These are phyloP conservation scores for Calidris pugnax DNA, from an alignment of 2,113 vertebrate genomes.

Conservation along the genomic window DNA sequence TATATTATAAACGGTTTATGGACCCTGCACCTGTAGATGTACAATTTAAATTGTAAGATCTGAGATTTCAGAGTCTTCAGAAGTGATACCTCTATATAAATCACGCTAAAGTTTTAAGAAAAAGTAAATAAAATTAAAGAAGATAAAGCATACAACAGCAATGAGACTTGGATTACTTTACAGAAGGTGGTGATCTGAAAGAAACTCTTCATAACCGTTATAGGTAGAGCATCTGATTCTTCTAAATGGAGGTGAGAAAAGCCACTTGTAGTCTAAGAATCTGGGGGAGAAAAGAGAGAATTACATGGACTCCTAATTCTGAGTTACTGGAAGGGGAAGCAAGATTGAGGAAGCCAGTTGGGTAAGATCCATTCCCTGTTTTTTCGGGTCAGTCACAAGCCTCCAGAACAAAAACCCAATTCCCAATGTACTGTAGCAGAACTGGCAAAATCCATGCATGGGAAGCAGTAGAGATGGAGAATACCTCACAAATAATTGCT, in stretches of 20 bases:
- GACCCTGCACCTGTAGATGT: background rate
- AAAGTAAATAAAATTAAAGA: background rate
- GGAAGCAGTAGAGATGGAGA: background rate
- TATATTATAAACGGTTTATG: background rate
- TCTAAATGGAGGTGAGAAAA: background rate
- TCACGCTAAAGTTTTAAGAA: background rate
- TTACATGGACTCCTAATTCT: background rate
- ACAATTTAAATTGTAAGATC: background rate
- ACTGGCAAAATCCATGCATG: background rate
- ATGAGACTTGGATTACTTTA: background rate
- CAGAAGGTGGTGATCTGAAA: background rate
- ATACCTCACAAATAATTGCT: background rate
- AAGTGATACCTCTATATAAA: background rate
- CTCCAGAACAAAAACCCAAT: background rate
- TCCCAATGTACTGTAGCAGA: background rate
- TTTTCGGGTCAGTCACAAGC: background rate
- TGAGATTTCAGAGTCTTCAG: background rate
- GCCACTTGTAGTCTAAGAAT: background rate
- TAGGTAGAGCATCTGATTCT: background rate
- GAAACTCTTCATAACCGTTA: background rate
- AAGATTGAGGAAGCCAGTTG: background rate
- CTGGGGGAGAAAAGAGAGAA: background rate
- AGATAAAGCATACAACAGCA: background rate
- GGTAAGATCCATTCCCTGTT: background rate
- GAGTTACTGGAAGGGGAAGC: accelerated